Percentiles rank a stretch among this genome's conserved stretches.
Conservation (phyloP, 2,113 vertebrate genomes). For the Mesembrinibis cayennensis region DNA sequence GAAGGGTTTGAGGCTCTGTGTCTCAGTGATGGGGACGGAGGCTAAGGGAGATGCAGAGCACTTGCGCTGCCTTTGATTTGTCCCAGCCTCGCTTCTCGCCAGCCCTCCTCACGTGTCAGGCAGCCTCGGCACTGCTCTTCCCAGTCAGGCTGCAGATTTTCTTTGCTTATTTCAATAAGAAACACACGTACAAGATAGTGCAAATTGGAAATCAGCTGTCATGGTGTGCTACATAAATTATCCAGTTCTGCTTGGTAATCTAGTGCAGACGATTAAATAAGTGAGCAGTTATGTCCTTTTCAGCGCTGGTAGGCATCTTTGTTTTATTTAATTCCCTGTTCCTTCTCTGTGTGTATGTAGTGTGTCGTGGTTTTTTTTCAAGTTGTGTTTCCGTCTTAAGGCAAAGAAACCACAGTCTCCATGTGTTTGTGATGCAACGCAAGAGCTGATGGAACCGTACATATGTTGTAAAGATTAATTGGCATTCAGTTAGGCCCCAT, state of each 20-base stretch:
- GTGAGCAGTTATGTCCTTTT: background rate
- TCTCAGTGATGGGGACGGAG: background rate
- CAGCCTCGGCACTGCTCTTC: background rate
- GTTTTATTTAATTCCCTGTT: background rate
- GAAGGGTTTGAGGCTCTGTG: background rate
- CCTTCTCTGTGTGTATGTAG: background rate
- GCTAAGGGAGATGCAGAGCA: background rate
- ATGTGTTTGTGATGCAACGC: background rate
- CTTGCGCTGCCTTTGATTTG: background rate
- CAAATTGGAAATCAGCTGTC: background rate
- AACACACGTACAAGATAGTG: background rate
- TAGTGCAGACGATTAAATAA: slow-evolving; percentile 3
- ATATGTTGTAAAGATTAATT: slow-evolving; percentile 40
- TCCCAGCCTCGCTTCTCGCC: background rate
- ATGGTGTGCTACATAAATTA: background rate
- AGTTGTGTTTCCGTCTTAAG: background rate
- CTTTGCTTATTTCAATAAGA: background rate
- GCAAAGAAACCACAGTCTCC: background rate
- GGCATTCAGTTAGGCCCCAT: slow-evolving; percentile 24
- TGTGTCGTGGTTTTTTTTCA: background rate
- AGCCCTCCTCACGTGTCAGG: background rate
- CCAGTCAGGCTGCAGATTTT: background rate
- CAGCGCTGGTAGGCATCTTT: background rate
- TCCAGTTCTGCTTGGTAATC: background rate
- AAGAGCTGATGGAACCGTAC: background rate